phyloP scores from a whole-genome alignment of 2,797 vertebrate genomes.

The Lindbergichthys nudifrons region DNA sequence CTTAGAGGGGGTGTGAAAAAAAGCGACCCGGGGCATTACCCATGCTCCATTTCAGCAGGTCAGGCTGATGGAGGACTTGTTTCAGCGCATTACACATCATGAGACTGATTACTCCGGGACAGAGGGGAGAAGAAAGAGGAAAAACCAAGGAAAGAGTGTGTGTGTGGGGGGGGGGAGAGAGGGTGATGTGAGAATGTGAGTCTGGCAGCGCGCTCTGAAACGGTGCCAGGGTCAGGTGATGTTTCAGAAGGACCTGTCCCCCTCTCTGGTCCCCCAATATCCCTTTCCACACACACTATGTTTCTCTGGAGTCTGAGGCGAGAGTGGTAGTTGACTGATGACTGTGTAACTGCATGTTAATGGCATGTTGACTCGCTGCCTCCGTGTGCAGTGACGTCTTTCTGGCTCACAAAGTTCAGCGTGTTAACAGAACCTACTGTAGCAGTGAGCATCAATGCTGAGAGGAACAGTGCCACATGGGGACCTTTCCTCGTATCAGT shows the following conservation, averaged over 20 bases:
- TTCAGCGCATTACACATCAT: slow-evolving; percentile 83
- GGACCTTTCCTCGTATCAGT: slow-evolving; percentile 32
- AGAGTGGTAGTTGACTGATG: slow-evolving; percentile 35
- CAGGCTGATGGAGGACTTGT: slow-evolving; percentile 75
- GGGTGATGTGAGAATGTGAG: slow-evolving; percentile 65
- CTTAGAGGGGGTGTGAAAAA: slow-evolving; percentile 74
- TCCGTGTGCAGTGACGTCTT: slow-evolving; percentile 46
- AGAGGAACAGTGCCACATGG: slow-evolving; percentile 24
- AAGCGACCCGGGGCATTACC: slow-evolving; percentile 78
- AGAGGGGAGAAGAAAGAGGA: slow-evolving; percentile 67
- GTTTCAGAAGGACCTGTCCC: slow-evolving; percentile 57
- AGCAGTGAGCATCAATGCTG: slow-evolving; percentile 26
- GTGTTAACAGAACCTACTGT: slow-evolving; percentile 46
- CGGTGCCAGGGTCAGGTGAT: slow-evolving; percentile 82
- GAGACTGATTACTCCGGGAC: slow-evolving; percentile 83
- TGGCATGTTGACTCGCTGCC: slow-evolving; percentile 44
- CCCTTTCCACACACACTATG: slow-evolving; percentile 15
- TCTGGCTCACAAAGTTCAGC: slow-evolving; percentile 33
- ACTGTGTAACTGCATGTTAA: slow-evolving; percentile 48
- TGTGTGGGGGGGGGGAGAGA: background rate
- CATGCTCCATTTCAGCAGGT: slow-evolving; percentile 81
- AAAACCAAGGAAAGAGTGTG: slow-evolving; percentile 55
- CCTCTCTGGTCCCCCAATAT: slow-evolving; percentile 22
- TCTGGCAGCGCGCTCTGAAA: slow-evolving; percentile 72
- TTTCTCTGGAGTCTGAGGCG: slow-evolving; percentile 16